Base-by-base conservation (phyloP, 1,140 invertebrate species). In the Formica selysi region DNA sequence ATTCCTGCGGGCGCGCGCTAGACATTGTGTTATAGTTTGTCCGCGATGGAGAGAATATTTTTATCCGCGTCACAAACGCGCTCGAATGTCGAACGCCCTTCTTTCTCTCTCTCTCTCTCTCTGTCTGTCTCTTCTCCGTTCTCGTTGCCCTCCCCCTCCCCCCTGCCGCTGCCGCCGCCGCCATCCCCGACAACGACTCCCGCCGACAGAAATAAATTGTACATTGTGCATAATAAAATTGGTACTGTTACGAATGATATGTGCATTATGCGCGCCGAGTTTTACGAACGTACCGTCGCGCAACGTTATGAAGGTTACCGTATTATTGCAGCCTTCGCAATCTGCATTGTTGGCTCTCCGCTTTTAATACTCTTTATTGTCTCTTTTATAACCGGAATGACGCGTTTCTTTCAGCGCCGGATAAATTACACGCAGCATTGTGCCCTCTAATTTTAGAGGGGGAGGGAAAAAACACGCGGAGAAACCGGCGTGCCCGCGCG, bases 311-410 rank as follows among this genome's bases (percentile, higher is more conserved):
- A 91, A 91, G 90, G 90, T 91, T 91, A 91, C 90, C 90, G 87
- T 90, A 91, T 91, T 91, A 91, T 91, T 91, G 89, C 90, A 90
- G 89, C 90, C 90, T 91, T 91, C 90, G 90, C 90, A 90, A 90
- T 91, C 90, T 87, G 89, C 90, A 91, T 91, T 91, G 90, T 91
- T 91, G 89, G 57, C 89, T 89, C 87, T 91, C 87, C 85, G 90
- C 90, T 91, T 91, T 91, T 91, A 90, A 91, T 91, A 91, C 90
- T 90, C 90, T 91, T 91, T 91, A 91, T 91, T 91, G 90, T 91
- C 90, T 91, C 90, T 91, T 91, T 91, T 91, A 91, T 91, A 91
- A 91, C 90, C 87, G 80, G 89, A 89, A 91, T 89, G 89, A 91
- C 90, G 90, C 90, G 90, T 88, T 91, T 91, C 90, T 91, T 91